Evolutionary conservation across 2,797 vertebrate genomes (phyloP).

Genomic region (Channallabes apus): DNA sequence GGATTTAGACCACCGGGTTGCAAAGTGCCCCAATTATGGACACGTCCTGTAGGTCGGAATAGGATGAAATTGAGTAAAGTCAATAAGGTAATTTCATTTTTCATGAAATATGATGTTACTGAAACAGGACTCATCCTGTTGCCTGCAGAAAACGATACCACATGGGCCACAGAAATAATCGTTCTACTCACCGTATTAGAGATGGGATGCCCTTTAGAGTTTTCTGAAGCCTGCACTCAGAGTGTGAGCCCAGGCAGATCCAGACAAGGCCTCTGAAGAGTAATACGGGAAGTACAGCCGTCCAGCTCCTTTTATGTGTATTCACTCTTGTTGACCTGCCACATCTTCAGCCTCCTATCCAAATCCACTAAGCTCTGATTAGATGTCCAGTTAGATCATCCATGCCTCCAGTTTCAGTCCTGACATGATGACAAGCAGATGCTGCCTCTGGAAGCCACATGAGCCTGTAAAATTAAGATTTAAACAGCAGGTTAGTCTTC

Average conservation of each 20-base stretch:
- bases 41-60: not conserved
- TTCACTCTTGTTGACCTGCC: constrained; percentile 66
- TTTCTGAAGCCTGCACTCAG: constrained; percentile 60
- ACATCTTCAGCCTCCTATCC: constrained; percentile 73
- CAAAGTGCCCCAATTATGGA: not conserved
- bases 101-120: not conserved
- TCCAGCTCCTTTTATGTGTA: constrained; percentile 68
- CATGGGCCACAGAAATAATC: constrained; percentile 12
- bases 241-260: constrained; percentile 55
- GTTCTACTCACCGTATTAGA: constrained; percentile 56
- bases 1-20: not conserved
- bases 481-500: constrained; percentile 31
- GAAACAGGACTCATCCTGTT: constrained; percentile 17
- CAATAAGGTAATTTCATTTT: not conserved
- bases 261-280: constrained; percentile 61
- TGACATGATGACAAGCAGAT: constrained; percentile 43
- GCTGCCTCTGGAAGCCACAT: constrained; percentile 43
- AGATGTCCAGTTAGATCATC: constrained; percentile 53
- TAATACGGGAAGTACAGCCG: constrained; percentile 70
- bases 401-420: constrained; percentile 54
- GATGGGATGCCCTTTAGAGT: constrained; percentile 60
- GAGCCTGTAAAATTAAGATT: constrained; percentile 49
- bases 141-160: not conserved
- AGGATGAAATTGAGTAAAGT: not conserved
- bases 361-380: constrained; percentile 63